Evolutionary conservation across 1,140 invertebrate species (phyloP).

Genomic region (Hyles euphorbiae): DNA sequence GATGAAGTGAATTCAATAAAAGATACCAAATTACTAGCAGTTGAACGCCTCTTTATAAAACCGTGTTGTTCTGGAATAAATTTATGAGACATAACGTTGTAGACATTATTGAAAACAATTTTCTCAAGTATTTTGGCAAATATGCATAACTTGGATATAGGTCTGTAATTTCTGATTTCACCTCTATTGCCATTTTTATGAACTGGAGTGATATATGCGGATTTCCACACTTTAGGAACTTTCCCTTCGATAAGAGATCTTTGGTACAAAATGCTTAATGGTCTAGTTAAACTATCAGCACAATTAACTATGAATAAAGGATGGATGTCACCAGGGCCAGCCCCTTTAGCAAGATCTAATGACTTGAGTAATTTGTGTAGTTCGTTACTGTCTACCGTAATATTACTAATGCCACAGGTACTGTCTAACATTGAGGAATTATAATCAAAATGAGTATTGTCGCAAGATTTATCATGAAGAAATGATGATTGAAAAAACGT

Average conservation of each 20-base stretch:
- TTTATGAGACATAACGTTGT: too few relatives aligned
- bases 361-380: background rate
- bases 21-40: constrained; percentile 25
- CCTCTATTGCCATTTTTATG: constrained; percentile 23
- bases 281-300: constrained; percentile 17
- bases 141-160: constrained; percentile 9
- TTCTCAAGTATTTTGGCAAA: constrained; percentile 30
- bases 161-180: background rate
- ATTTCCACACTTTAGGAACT: constrained; percentile 30
- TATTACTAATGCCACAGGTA: background rate
- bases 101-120: constrained; percentile 9
- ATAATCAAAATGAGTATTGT: background rate
- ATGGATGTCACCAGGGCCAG: constrained; percentile 20
- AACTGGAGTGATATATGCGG: constrained; percentile 27
- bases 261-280: constrained; percentile 21
- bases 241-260: constrained; percentile 20
- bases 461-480: background rate
- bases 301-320: constrained; percentile 26
- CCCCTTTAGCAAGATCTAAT: constrained; percentile 9
- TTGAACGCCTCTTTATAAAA: constrained; percentile 27
- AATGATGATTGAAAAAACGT: constrained; percentile 16
- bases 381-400: background rate
- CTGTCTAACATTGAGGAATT: background rate
- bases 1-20: constrained; percentile 19
- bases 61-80: constrained; percentile 32